phyloP scores from a whole-genome alignment of 2,797 vertebrate species.

The Babyrousa celebensis region DNA sequence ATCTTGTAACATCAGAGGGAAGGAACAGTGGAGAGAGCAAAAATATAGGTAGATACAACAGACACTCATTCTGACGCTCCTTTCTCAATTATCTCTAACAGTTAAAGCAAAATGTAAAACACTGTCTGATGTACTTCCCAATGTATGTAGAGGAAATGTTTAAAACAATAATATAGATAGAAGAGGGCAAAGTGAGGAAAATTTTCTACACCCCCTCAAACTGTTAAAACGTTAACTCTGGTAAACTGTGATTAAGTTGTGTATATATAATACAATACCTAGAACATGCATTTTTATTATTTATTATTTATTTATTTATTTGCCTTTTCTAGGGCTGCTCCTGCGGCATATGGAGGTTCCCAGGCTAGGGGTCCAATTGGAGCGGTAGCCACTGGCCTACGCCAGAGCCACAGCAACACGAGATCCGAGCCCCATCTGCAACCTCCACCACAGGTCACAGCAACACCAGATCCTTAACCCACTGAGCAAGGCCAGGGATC shows the following conservation, averaged over 20 bases:
- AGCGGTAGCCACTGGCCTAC: no score
- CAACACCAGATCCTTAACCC: no score
- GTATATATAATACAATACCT: background rate
- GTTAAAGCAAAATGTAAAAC: background rate
- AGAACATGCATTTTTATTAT: background rate
- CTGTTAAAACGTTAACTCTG: constrained; percentile 31
- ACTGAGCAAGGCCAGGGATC: no score
- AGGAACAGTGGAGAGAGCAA: constrained; percentile 33
- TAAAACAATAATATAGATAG: constrained; percentile 48
- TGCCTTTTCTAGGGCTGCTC: no score
- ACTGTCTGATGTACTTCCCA: background rate
- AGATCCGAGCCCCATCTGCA: no score
- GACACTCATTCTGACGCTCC: constrained; percentile 8
- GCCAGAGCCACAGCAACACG: no score
- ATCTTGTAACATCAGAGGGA: constrained; percentile 21
- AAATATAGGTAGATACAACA: constrained; percentile 40
- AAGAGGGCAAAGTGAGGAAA: constrained; percentile 29
- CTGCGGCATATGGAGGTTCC: no score
- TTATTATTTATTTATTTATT: no score
- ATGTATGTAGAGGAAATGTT: background rate
- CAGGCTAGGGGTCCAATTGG: no score
- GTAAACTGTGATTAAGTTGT: background rate
- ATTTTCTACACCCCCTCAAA: background rate
- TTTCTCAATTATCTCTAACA: constrained; percentile 35
- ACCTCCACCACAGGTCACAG: no score